A percentile compares a stretch with the other conserved stretches of the same genome.
phyloP scores from a whole-genome alignment of 1,140 invertebrate genomes.

The Listronotus bonariensis region DNA sequence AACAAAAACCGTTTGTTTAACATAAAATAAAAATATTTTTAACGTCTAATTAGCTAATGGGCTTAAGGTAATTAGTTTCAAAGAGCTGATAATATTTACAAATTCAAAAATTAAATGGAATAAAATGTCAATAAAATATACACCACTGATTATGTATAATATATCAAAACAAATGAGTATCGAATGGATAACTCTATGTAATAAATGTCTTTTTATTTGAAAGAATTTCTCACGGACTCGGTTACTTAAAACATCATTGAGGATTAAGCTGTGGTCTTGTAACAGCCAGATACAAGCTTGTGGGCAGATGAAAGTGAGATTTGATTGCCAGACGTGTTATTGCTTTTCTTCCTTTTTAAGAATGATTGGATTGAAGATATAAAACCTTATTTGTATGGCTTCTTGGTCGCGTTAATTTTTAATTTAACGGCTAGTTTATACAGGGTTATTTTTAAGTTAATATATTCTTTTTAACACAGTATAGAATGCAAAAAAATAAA shows the following conservation, averaged over 20 bases:
- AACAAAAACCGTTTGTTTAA: too few species aligned
- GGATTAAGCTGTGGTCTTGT: constrained; percentile 9
- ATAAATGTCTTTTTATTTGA: constrained; percentile 35
- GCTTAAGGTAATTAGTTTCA: too few species aligned
- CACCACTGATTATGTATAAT: constrained; percentile 17
- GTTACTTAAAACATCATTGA: constrained; percentile 40
- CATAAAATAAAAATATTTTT: too few species aligned
- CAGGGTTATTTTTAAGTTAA: too few species aligned
- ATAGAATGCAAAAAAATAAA: too few species aligned
- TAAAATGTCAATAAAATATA: not conserved
- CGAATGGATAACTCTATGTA: not conserved
- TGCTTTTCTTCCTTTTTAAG: constrained; percentile 8
- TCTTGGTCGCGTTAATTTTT: not conserved
- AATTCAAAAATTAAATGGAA: too few species aligned
- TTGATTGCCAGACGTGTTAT: constrained; percentile 10
- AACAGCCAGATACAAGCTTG: not conserved
- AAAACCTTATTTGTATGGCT: not conserved
- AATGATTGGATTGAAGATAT: constrained; percentile 9
- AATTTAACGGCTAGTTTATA: not conserved
- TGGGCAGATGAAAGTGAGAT: constrained; percentile 22
- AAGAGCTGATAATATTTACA: too few species aligned
- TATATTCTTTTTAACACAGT: too few species aligned
- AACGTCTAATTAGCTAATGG: too few species aligned
- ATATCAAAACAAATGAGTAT: constrained; percentile 21
- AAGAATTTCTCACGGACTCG: constrained; percentile 38